Base-by-base conservation (phyloP, 2,888 invertebrate species). In the Spialia ferax region DNA sequence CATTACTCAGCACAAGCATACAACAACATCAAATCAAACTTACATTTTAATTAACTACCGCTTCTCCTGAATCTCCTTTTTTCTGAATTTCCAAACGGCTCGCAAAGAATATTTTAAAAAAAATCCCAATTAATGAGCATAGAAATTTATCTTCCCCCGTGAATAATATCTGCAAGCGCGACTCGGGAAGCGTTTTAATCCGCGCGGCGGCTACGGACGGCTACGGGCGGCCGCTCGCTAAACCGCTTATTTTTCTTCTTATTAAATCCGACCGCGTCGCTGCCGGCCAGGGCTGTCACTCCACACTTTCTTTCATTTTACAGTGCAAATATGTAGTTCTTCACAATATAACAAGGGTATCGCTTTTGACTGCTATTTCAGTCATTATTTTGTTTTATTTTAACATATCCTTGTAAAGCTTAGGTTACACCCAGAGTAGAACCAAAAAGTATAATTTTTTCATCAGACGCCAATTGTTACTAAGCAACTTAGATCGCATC, bases 201-300 rank as follows among this genome's bases (percentile, higher is more conserved):
- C 57, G 22, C 35, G 35, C n/a, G n/a, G n/a, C n/a, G n/a, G n/a
- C n/a, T n/a, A n/a, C n/a, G n/a, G n/a, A n/a, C n/a, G n/a, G n/a
- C n/a, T n/a, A n/a, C n/a, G n/a, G 11, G 42, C 23, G 38, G 42
- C 59, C 45, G 11, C 1, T 45, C 45, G 42, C 59, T 60, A 45
- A 60, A 48, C 60, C 45, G 60, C 60, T 60, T 60, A 60, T 60
- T 60, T 60, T 60, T 60, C 60, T 60, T 48, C 60, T 45, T 48
- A 60, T 45, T 60, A 60, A 60, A 60, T 60, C 60, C 45, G 29
- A 26, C 60, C 59, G 59, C 59, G 42, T 59, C 60, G 42, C 20
- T 10, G 60, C 45, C 60, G 7, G 60, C 45, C 45, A 48, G 45
- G 60, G 45, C 60, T 48, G 45, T 15, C 60, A 60, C 26, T 10